Evolutionary conservation across 2,888 invertebrate species (phyloP), one percentile per base, ranked within the genome.

Genomic region (Latrodectus hesperus): DNA sequence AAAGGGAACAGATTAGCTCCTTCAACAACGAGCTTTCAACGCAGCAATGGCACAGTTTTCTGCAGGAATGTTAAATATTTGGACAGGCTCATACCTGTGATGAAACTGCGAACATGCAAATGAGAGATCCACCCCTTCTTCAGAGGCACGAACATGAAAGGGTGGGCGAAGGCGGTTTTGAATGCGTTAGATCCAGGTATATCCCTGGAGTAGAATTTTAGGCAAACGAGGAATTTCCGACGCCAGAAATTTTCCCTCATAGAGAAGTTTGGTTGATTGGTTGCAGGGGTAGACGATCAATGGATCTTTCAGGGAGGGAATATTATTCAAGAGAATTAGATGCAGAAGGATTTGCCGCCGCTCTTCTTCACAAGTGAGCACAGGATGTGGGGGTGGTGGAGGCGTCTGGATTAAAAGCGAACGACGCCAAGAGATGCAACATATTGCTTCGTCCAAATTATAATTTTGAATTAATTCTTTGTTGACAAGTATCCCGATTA

Each of bases 31-130:
- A 52, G n/a, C 71, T 51, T 64, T 60, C 64, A 52, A 16, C 51
- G 60, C 10, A 53, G n/a, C 70, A 49, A 9, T n/a, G 77, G 17
- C 22, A 53, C 49, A n/a, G 26, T 71, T 60, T 67, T 65, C 72
- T 73, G 17, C 53, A 73, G 53, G 84, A 84, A 84, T 84, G 84
- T 84, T 84, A 84, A 84, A 84, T 84, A 84, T 84, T 84, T 84
- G 74, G 84, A 78, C 67, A 84, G 84, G 72, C 84, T 84, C 77
- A 76, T 84, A 84, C 84, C 84, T 84, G 72, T 76, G 53, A 70
- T 64, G 64, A 74, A 65, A 67, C 65, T 70, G 81, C 64, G 64
- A 84, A 84, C 72, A 84, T 84, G 84, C 78, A 84, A 84, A 84
- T 84, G 84, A 78, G 67, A 73, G 49, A 26, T 38, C 26, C 51